A percentile compares a stretch with the other conserved stretches of the same genome.
phyloP scores from a whole-genome alignment of 2,888 invertebrate genomes.

The Syrphus vitripennis region DNA sequence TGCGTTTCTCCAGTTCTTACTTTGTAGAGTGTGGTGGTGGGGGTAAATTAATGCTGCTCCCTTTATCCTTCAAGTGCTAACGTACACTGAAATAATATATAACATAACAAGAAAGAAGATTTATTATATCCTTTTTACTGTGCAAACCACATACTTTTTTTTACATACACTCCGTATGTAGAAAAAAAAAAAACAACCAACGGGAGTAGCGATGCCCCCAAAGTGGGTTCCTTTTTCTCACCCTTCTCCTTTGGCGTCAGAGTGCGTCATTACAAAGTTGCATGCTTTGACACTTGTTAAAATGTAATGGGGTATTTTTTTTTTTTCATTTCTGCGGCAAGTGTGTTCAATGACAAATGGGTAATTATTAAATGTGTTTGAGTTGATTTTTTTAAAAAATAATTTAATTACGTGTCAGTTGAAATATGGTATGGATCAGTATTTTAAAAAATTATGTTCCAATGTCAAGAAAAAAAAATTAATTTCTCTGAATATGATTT shows the following conservation, averaged over 20 bases:
- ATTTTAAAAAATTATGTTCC: not conserved
- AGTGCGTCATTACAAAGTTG: slow-evolving; percentile 43
- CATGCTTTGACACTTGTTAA: slow-evolving; percentile 64
- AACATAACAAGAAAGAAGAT: slow-evolving; percentile 60
- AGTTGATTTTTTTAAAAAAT: slow-evolving; percentile 24
- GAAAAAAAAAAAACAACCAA: not conserved
- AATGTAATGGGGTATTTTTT: slow-evolving; percentile 8
- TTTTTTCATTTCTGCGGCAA: slow-evolving; percentile 10
- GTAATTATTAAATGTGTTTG: slow-evolving; percentile 38
- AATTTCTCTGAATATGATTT: not conserved
- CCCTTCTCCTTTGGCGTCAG: slow-evolving; percentile 39
- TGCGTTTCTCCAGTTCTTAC: not conserved
- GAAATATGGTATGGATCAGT: slow-evolving; percentile 31
- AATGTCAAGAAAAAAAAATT: not conserved
- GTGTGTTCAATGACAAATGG: slow-evolving; percentile 52
- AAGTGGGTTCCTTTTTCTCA: not conserved
- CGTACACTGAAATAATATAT: slow-evolving; percentile 5
- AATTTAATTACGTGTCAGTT: slow-evolving; percentile 40
- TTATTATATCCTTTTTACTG: slow-evolving; percentile 56
- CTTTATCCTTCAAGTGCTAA: not conserved
- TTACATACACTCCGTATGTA: not conserved
- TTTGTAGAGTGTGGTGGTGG: not conserved
- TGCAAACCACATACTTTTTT: slow-evolving; percentile 1
- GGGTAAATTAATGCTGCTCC: not conserved
- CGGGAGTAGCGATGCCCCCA: not conserved